Percentiles rank a stretch among this genome's conserved stretches.
Evolutionary conservation across 2,797 vertebrate species (phyloP).

Genomic region (Coregonus ussuriensis): DNA sequence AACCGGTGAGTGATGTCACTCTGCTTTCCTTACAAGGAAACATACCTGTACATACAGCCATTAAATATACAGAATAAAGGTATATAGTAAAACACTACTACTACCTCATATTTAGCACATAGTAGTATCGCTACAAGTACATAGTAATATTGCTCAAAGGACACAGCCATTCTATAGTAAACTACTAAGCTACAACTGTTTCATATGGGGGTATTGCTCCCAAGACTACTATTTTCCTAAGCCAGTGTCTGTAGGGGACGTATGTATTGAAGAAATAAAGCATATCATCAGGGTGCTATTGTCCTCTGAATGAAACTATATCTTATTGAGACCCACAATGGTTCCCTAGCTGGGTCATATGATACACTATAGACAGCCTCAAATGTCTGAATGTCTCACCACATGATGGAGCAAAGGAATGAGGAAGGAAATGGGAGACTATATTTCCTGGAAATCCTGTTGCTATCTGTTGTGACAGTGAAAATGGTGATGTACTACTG

Average conservation of each 20-base stretch:
- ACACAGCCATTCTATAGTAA: background rate
- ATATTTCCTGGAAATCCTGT: background rate
- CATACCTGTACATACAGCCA: background rate
- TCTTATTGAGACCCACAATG: background rate
- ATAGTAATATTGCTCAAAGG: background rate
- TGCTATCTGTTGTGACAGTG: background rate
- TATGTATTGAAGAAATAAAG: background rate
- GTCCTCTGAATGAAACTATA: background rate
- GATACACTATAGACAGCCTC: background rate
- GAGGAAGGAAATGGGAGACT: background rate
- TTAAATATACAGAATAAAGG: too few relatives aligned
- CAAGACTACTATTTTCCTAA: background rate
- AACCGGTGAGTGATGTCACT: slow-evolving; percentile 74
- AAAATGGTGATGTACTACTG: too few relatives aligned
- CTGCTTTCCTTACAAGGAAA: background rate
- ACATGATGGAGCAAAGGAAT: background rate
- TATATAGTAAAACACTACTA: background rate
- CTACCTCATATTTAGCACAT: background rate
- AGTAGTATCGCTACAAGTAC: background rate
- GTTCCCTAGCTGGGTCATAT: background rate
- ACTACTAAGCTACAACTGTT: too few relatives aligned
- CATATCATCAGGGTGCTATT: background rate
- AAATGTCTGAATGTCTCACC: background rate
- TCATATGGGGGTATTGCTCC: background rate
- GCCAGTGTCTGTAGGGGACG: background rate